phyloP scores from a whole-genome alignment of 2,113 vertebrate genomes.

The Pluvialis apricaria region DNA sequence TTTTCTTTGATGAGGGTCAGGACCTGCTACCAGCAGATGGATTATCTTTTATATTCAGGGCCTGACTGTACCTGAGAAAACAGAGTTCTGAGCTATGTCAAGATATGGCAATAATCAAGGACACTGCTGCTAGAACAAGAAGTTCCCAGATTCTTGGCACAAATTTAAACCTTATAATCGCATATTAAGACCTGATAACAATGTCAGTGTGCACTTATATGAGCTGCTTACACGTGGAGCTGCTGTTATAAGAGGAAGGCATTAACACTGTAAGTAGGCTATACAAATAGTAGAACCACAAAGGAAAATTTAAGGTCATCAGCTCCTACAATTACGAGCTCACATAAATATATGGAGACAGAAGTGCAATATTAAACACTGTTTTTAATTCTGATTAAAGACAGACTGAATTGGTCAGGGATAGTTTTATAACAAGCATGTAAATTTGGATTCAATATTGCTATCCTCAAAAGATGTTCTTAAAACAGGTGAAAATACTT shows the following conservation, averaged over 20 bases:
- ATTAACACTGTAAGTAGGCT: not conserved
- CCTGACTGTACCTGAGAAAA: not conserved
- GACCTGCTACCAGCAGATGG: not conserved
- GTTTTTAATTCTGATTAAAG: not conserved
- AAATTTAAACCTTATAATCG: not conserved
- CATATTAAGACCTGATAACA: not conserved
- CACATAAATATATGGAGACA: not conserved
- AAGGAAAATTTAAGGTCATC: not conserved
- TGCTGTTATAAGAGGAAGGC: not conserved
- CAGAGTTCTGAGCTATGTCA: not conserved
- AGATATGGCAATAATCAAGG: not conserved
- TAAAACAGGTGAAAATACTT: not conserved
- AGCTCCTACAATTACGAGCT: not conserved
- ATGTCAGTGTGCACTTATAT: not conserved
- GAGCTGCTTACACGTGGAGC: not conserved
- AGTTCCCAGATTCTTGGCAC: not conserved
- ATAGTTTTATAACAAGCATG: not conserved
- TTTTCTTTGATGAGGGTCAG: not conserved
- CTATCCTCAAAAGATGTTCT: not conserved
- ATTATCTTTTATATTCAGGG: not conserved
- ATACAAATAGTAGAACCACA: not conserved
- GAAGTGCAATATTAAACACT: not conserved
- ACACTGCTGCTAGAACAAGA: not conserved
- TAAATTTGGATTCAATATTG: not conserved
- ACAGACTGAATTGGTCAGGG: not conserved